Percentiles rank a stretch among this genome's conserved stretches.
Conservation (phyloP, 2,888 invertebrate genomes). For the Horisme vitalbata region DNA sequence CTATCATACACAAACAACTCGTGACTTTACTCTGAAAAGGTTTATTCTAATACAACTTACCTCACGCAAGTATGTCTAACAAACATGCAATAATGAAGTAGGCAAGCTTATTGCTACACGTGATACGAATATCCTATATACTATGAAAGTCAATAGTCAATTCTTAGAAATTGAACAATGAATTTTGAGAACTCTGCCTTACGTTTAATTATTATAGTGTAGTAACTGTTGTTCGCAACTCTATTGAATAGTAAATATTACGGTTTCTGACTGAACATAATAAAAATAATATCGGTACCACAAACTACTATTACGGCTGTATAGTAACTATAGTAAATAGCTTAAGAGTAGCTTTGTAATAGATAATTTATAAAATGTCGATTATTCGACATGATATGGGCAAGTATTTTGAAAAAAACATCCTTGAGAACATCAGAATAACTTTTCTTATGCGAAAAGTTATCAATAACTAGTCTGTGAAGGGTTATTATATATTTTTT, state of each 20-base stretch:
- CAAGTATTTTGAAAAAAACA: too few species aligned
- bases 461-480: too few species aligned
- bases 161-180: constrained; percentile 11
- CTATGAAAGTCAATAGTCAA: background rate
- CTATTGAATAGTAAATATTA: constrained; percentile 3
- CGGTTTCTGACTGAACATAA: background rate
- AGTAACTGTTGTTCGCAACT: constrained; percentile 5
- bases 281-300: too few species aligned
- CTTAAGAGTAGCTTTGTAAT: too few species aligned
- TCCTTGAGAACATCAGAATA: too few species aligned
- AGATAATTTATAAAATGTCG: too few species aligned
- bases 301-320: too few species aligned
- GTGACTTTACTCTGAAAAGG: background rate
- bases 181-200: constrained; percentile 7
- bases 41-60: background rate
- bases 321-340: too few species aligned
- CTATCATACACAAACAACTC: background rate
- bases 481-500: too few species aligned
- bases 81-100: constrained; percentile 5
- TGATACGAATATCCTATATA: constrained; percentile 8
- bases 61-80: background rate
- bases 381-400: too few species aligned
- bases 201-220: background rate
- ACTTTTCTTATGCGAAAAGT: too few species aligned
- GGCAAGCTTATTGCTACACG: background rate